Conservation (phyloP, 2,797 vertebrate species). For the Eulemur mongoz region DNA sequence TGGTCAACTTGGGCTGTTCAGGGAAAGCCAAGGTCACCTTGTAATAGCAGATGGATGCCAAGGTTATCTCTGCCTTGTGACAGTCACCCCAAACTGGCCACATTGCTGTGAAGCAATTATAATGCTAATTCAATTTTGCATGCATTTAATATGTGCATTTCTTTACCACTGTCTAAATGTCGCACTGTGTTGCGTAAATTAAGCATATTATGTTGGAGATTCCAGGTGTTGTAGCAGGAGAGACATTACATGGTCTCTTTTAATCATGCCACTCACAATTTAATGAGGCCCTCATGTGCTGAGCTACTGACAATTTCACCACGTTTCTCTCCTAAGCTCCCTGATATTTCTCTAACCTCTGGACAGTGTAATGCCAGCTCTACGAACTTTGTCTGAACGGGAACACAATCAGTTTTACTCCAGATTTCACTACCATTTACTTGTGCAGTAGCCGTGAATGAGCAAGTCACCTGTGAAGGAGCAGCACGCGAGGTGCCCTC, state of each 20-base stretch:
- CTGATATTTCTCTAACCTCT: neutral
- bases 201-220: neutral
- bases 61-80: neutral
- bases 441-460: neutral
- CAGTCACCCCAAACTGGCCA: neutral
- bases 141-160: neutral
- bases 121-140: neutral
- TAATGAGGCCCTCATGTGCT: neutral
- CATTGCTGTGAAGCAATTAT: neutral
- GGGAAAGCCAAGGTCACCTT: neutral
- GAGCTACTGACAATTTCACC: neutral
- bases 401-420: neutral
- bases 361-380: neutral
- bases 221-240: neutral
- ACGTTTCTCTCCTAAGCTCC: neutral
- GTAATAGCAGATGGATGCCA: neutral
- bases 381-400: constrained; percentile 11
- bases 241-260: neutral
- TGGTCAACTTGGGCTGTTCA: neutral
- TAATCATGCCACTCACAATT: neutral
- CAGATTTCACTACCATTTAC: neutral
- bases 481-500: rapidly evolving
- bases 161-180: neutral
- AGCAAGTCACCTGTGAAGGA: rapidly evolving
- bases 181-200: neutral